Conservation (phyloP, 2,113 vertebrate genomes). For the Aphelocoma coerulescens region DNA sequence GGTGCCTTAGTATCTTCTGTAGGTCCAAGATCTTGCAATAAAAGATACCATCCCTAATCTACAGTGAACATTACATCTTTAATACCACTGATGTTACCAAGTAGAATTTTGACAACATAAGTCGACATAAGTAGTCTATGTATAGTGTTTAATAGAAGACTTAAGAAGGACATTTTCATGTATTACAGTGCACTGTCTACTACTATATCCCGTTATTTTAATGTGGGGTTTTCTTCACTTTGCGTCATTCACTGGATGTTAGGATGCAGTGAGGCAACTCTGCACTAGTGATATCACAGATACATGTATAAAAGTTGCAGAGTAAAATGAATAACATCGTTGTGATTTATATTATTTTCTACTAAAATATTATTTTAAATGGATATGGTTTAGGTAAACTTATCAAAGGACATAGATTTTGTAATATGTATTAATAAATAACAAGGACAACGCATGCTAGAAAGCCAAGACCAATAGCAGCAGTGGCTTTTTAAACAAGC, state of each 20-base stretch:
- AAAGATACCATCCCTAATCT: neutral
- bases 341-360: neutral
- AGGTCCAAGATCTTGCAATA: neutral
- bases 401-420: neutral
- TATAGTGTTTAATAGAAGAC: neutral
- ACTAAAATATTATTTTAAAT: neutral
- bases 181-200: neutral
- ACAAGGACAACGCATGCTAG: neutral
- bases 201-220: neutral
- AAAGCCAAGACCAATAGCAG: neutral
- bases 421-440: neutral
- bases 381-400: neutral
- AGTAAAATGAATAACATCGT: neutral
- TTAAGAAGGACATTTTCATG: neutral
- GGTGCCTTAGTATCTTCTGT: neutral
- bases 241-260: neutral
- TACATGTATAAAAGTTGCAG: neutral
- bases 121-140: neutral
- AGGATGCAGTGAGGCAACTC: neutral
- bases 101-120: neutral
- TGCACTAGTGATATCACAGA: neutral
- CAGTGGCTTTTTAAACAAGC: neutral
- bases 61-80: neutral
- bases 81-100: neutral
- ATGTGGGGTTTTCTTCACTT: neutral